Base-by-base conservation (phyloP, 2,113 vertebrate species). In the Amblyornis subalaris region DNA sequence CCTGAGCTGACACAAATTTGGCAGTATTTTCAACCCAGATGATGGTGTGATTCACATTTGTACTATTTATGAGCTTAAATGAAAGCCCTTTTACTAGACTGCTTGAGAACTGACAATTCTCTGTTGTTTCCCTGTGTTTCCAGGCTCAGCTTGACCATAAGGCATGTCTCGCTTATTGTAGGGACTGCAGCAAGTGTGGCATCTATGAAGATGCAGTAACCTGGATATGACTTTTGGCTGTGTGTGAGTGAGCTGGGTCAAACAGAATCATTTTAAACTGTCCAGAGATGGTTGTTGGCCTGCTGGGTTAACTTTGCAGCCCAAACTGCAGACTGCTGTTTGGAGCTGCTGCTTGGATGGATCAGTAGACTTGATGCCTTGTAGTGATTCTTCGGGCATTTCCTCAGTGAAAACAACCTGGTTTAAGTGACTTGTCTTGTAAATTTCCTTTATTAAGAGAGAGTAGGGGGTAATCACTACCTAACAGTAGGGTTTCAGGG, bases 11-110 rank as follows among this genome's bases (percentile, higher is more conserved):
- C 76, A 53, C 6, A 29, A 85, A 53, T 72, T 80, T 81, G 62
- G 53, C 35, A 60, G 6, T 78, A 38, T 81, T 92, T 94, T 84
- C 55, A 62, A 26, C 22, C 8, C n/a, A 40, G 48, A 31, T 78
- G 54, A 57, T 57, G 35, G 22, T 48, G 61, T 81, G 65, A 90
- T 92, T 88, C 33, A 44, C 38, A 5, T n/a, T 51, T 65, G 25
- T 53, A 18, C 54, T 70, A 19, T 81, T 94, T 87, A 23, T 78
- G 53, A 71, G 44, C 65, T 64, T 87, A 67, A 67, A 87, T 75
- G 38, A 87, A 95, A 87, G 62, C 36, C 23, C n/a, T 55, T 88
- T 84, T 48, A 58, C 65, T 75, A 21, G 50, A 15, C 42, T 69
- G 40, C 57, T 65, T 58, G 71, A 36, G 42, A 75, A 26, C 45